Base-by-base conservation (phyloP, 2,888 invertebrate genomes). In the Lasioglossum pauxillum region DNA sequence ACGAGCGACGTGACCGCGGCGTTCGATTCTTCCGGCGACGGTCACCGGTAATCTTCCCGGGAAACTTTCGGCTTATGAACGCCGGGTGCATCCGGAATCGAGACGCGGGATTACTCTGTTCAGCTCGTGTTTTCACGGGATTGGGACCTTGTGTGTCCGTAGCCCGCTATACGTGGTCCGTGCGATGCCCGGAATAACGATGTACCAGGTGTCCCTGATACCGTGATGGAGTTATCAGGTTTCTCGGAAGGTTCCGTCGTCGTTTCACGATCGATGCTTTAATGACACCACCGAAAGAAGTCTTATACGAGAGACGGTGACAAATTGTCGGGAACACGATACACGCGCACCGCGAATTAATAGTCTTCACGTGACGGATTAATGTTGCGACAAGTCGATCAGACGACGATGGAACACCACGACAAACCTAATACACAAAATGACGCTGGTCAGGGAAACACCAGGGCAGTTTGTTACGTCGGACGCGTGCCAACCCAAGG, bases 1-100 rank as follows among this genome's bases (percentile, higher is more conserved):
- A 75, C 49, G 67, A 12, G 2, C 75, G 67, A 75, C 75, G 75
- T 80, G 75, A 80, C 75, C 35, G 64, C 38, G 16, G n/a, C 67
- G 27, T 75, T 67, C 75, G 80, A 75, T 75, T 80, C 80, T 53
- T 53, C 64, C 46, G 41, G 23, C 44, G 31, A 27, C 67, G 23
- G 5, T 38, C 38, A 14, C 67, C 19, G 31, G 14, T 60, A 74
- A 74, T 75, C 75, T 74, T 75, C 41, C 67, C 49, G 27, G n/a
- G 41, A 41, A 57, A 72, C 71, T 44, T 64, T 60, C 19, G 23
- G n/a, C 46, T 41, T 71, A 71, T 41, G 71, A 35, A 60, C 49
- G 35, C 38, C 31, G 67, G 38, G 41, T 41, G 67, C 75, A 80
- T 64, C 41, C 67, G 80, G 23, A 31, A 27, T n/a, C 73, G 67